Evolutionary conservation across 1,140 invertebrate species (phyloP).

Genomic region (Coboldia fuscipes): DNA sequence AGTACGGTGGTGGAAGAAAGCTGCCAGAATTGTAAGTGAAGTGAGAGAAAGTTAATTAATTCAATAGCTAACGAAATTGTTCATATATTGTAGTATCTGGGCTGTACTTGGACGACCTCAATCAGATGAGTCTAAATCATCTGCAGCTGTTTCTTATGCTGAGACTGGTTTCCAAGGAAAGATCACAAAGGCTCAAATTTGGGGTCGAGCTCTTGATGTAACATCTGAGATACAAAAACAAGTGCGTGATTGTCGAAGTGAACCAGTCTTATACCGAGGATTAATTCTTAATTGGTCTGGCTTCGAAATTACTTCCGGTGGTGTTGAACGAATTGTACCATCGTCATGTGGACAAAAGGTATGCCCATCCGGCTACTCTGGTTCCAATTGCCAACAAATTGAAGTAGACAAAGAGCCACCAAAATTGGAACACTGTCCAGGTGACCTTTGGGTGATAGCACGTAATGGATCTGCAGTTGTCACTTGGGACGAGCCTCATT

Average conservation of each 20-base stretch:
- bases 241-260: constrained; percentile 73
- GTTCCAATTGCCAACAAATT: constrained; percentile 61
- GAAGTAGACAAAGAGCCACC: constrained; percentile 73
- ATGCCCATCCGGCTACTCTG: constrained; percentile 66
- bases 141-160: constrained; percentile 49
- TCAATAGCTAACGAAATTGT: constrained; percentile 3
- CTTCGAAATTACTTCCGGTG: constrained; percentile 69
- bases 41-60: constrained; percentile 3
- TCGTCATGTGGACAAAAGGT: constrained; percentile 73
- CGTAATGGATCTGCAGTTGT: constrained; percentile 80
- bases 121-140: constrained; percentile 27
- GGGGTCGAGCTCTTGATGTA: constrained; percentile 75
- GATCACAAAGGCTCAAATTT: constrained; percentile 84
- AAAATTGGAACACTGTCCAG: constrained; percentile 71
- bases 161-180: constrained; percentile 86
- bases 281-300: constrained; percentile 80
- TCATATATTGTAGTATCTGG: constrained; percentile 51
- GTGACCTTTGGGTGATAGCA: constrained; percentile 83
- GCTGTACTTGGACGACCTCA: constrained; percentile 77
- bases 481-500: constrained; percentile 84
- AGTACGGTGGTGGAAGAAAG: constrained; percentile 58
- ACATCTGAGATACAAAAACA: constrained; percentile 86
- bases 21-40: constrained; percentile 57
- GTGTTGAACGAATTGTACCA: constrained; percentile 80
- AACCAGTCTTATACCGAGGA: constrained; percentile 71